These are phyloP conservation scores for Rhinatrema bivittatum DNA, from an alignment of 2,797 vertebrate genomes.

Conservation along the genomic window DNA sequence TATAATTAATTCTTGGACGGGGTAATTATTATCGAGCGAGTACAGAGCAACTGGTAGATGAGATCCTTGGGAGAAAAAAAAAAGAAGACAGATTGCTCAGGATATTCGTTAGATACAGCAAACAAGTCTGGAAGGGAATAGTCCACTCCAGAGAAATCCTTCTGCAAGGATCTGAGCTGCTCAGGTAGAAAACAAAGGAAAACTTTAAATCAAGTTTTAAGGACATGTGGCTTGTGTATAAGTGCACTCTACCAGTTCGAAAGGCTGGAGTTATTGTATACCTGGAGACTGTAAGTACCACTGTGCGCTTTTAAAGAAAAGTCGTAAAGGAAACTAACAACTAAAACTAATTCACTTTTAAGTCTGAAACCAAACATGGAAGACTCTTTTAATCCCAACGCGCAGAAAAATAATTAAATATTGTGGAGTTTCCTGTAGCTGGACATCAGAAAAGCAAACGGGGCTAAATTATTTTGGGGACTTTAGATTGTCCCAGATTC, in stretches of 20 bases:
- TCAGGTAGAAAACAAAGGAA: conserved; percentile 26
- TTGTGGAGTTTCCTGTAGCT: neutral
- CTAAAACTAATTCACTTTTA: neutral
- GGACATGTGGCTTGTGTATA: too few relatives aligned
- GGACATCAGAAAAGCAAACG: neutral
- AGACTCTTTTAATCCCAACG: neutral
- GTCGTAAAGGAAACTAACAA: neutral
- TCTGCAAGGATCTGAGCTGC: conserved; percentile 12
- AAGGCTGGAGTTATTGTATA: too few relatives aligned
- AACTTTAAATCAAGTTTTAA: neutral
- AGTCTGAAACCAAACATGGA: neutral
- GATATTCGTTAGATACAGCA: conserved; percentile 73
- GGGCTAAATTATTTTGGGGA: too few relatives aligned
- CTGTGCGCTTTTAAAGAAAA: too few relatives aligned
- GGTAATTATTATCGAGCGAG: conserved; percentile 85
- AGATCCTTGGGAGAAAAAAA: conserved; percentile 47
- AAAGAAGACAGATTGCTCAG: conserved; percentile 85
- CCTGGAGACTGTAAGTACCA: too few relatives aligned
- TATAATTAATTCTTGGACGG: conserved; percentile 84
- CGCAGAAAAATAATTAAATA: neutral
- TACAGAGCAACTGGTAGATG: conserved; percentile 76
- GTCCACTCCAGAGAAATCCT: too few relatives aligned
- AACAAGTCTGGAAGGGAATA: conserved; percentile 20
- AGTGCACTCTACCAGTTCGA: too few relatives aligned
- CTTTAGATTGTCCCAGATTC: neutral